phyloP scores from a whole-genome alignment of 2,797 vertebrate genomes.

The Podargus strigoides region DNA sequence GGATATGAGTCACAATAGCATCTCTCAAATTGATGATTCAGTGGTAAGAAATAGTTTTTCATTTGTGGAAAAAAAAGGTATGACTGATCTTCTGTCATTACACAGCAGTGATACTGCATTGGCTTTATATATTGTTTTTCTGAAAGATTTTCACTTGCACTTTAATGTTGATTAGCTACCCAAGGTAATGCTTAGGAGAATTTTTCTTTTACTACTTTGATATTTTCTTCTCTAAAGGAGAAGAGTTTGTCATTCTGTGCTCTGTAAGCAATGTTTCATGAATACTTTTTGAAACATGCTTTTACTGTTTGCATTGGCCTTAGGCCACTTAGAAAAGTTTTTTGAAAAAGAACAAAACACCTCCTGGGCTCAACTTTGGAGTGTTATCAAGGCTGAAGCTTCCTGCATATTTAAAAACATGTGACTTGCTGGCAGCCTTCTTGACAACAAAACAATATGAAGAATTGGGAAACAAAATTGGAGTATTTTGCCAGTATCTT shows the following conservation, averaged over 20 bases:
- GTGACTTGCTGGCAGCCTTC: not conserved
- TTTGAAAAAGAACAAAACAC: not conserved
- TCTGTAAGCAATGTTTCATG: not conserved
- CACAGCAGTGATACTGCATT: not conserved
- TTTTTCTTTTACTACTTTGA: not conserved
- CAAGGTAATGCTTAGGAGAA: not conserved
- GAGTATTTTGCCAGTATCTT: not conserved
- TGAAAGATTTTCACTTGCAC: not conserved
- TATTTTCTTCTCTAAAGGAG: not conserved
- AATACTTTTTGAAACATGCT: not conserved
- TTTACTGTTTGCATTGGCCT: not conserved
- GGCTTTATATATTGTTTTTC: not conserved
- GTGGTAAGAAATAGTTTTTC: conserved; percentile 74
- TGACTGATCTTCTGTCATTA: not conserved
- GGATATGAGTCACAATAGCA: conserved; percentile 93
- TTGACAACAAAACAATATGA: not conserved
- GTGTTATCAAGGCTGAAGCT: not conserved
- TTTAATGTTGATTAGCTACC: not conserved
- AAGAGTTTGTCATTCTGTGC: not conserved
- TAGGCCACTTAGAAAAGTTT: not conserved
- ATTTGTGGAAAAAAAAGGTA: not conserved
- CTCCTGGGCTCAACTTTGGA: not conserved
- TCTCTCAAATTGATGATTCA: conserved; percentile 86
- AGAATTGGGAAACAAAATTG: not conserved
- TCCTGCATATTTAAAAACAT: not conserved